phyloP scores from a whole-genome alignment of 1,140 invertebrate species.

The Condylostylus longicornis region DNA sequence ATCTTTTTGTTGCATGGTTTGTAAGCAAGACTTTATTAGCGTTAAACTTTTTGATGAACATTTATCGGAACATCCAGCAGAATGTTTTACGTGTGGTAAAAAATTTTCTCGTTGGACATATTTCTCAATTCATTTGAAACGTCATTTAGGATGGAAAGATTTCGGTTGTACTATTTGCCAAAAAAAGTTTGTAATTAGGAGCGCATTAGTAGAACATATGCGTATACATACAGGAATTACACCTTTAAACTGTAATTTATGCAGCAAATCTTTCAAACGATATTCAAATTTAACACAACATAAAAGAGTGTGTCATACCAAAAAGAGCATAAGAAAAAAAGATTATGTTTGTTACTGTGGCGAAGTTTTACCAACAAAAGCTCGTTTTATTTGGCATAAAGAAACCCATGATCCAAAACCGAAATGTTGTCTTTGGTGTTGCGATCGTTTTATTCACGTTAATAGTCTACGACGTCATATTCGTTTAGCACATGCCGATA shows the following conservation, averaged over 20 bases:
- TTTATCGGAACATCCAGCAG: slow-evolving; percentile 59
- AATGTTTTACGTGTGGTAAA: slow-evolving; percentile 63
- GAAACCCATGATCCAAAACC: slow-evolving; percentile 70
- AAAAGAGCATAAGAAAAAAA: slow-evolving; percentile 51
- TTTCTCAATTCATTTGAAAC: slow-evolving; percentile 58
- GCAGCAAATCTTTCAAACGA: slow-evolving; percentile 66
- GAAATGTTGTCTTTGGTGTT: slow-evolving; percentile 67
- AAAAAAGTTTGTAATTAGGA: slow-evolving; percentile 63
- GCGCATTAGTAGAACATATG: slow-evolving; percentile 62
- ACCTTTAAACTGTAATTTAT: slow-evolving; percentile 65
- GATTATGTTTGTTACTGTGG: slow-evolving; percentile 70
- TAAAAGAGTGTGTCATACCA: slow-evolving; percentile 47
- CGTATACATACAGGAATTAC: slow-evolving; percentile 67
- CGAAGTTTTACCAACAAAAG: slow-evolving; percentile 63
- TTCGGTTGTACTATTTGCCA: slow-evolving; percentile 59
- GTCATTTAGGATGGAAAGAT: slow-evolving; percentile 51
- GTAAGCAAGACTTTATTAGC: slow-evolving; percentile 35
- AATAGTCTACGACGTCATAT: slow-evolving; percentile 70
- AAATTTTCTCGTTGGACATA: slow-evolving; percentile 57
- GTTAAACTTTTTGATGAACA: slow-evolving; percentile 46
- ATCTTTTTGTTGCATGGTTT: slow-evolving; percentile 36
- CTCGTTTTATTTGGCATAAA: slow-evolving; percentile 68
- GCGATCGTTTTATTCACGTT: slow-evolving; percentile 67
- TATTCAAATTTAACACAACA: slow-evolving; percentile 77
- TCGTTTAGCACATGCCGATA: slow-evolving; percentile 58